Base-by-base conservation (phyloP, 2,113 vertebrate species). In the Platysternon megacephalum region DNA sequence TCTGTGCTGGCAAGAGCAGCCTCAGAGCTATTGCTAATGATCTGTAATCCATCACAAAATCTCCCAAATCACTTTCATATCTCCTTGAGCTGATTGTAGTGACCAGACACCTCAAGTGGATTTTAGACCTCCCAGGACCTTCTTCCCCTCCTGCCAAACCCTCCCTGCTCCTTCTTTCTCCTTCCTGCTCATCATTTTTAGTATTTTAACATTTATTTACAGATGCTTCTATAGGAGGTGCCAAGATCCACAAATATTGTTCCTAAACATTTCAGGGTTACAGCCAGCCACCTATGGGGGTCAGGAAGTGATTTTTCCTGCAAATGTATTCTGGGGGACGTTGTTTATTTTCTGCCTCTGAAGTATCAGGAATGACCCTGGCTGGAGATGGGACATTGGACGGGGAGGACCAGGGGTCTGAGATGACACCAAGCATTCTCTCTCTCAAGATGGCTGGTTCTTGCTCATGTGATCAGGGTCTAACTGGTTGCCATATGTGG, bases 1-100 rank as follows among this genome's bases (percentile, higher is more conserved):
- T 97, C 86, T 93, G 53, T 93, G 91, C 84, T 97, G 91, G 96
- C 79, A 96, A 51, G 95, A 83, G 93, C 58, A 93, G 91, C 86
- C 61, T 81, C 82, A 19, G 88, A 97, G 93, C 86, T 97, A 82
- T 93, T 88, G 61, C 1, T 1, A 95, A 93, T 93, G 95, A 94
- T 55, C 78, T 83, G 55, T 74, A 92, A 96, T 96, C 93, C 44
- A 80, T 96, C 95, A 97, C 21, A 11, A 88, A 83, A 91, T 68
- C 83, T 91, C 90, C 88, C 53, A 44, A 44, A 1, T 14, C 93
- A 53, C 86, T 87, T 51, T 74, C 65, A 56, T 82, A 88, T 49
- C 80, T 92, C 80, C 90, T 84, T 55, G 68, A 48, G 86, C 48
- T 81, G 78, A 76, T 52, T 9, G 10, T 11, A 82, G 55, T 8